These are phyloP conservation scores for Shinisaurus crocodilurus DNA, from an alignment of 2,113 vertebrate genomes.

Conservation along the genomic window DNA sequence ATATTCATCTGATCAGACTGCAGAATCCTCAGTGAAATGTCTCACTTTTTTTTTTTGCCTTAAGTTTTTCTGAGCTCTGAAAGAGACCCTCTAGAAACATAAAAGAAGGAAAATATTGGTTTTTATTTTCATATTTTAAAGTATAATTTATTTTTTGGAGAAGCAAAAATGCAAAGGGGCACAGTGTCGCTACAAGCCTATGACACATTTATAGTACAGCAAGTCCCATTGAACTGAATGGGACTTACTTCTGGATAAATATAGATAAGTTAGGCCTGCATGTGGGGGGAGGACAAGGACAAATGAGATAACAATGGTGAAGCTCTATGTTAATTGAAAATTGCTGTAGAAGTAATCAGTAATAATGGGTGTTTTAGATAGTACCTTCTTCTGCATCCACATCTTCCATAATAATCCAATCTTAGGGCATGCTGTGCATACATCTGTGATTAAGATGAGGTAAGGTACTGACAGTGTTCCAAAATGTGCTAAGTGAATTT, in stretches of 20 bases:
- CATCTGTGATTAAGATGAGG: too few relatives aligned
- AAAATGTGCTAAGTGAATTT: not conserved
- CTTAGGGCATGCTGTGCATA: not conserved
- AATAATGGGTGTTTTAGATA: not conserved
- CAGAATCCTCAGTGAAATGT: not conserved
- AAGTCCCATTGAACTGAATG: not conserved
- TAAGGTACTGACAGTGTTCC: too few relatives aligned
- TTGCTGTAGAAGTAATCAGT: not conserved
- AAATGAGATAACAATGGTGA: not conserved
- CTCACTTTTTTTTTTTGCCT: not conserved
- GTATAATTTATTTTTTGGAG: not conserved
- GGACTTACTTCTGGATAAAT: not conserved
- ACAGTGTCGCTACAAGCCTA: not conserved
- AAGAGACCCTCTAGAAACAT: not conserved
- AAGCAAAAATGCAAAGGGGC: not conserved
- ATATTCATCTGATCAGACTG: not conserved
- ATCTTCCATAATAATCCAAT: not conserved
- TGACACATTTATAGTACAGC: not conserved
- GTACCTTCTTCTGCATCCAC: not conserved
- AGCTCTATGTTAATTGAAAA: not conserved
- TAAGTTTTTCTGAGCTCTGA: not conserved
- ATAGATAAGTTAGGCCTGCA: not conserved
- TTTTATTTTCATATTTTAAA: not conserved
- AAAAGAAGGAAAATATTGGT: not conserved
- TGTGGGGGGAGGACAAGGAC: not conserved